These are phyloP conservation scores for Drosophila helvetica DNA, from an alignment of 2,888 invertebrate genomes.

Conservation along the genomic window DNA sequence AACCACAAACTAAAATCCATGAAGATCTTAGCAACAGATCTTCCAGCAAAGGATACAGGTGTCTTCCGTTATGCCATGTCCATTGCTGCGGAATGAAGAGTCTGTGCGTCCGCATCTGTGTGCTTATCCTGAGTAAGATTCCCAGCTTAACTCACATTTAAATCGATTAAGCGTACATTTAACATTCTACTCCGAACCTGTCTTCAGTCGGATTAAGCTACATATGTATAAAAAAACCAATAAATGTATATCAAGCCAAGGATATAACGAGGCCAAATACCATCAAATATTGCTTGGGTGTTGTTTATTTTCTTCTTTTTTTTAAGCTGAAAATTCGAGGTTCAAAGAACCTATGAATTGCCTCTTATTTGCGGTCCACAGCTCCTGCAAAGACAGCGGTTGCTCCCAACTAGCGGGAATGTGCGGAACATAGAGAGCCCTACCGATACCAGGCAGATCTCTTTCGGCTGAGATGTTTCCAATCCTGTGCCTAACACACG, in stretches of 20 bases:
- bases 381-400: too few species aligned
- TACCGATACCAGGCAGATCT: too few species aligned
- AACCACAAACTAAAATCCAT: not conserved
- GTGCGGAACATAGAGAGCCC: too few species aligned
- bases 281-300: not conserved
- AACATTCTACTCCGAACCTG: not conserved
- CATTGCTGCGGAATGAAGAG: not conserved
- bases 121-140: not conserved
- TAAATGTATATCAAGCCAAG: not conserved
- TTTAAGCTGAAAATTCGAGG: not conserved
- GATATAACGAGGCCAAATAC: not conserved
- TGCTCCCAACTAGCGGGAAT: too few species aligned
- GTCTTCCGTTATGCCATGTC: not conserved
- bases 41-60: too few species aligned
- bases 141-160: not conserved
- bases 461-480: too few species aligned
- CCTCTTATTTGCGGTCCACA: too few species aligned
- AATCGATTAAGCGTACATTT: not conserved
- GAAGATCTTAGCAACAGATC: not conserved
- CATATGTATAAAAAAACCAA: not conserved
- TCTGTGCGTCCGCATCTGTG: not conserved
- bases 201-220: not conserved
- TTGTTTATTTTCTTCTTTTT: not conserved
- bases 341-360: too few species aligned
- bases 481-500: too few species aligned